Percentiles rank a stretch among this genome's conserved stretches.
These are phyloP conservation scores for Arizona elegans DNA, from an alignment of 2,113 vertebrate species.

Conservation along the genomic window DNA sequence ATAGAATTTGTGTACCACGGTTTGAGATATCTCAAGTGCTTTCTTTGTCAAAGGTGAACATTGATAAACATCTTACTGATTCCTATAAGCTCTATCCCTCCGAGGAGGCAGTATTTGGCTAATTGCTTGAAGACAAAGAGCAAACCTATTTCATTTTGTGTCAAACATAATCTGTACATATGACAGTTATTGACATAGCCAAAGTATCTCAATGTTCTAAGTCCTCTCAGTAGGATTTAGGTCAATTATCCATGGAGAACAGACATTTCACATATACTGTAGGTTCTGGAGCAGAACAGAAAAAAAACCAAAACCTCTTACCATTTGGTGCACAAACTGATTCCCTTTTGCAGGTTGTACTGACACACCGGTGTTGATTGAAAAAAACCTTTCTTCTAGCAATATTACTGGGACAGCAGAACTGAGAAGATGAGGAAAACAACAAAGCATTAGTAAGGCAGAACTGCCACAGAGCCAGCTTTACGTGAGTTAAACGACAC, in stretches of 20 bases:
- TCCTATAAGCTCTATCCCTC: background rate
- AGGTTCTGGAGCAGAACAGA: background rate
- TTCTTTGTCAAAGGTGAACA: background rate
- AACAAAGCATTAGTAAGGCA: constrained; percentile 6
- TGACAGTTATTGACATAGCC: background rate
- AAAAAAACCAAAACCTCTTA: background rate
- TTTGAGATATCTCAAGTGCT: no score
- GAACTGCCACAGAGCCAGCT: constrained; percentile 40
- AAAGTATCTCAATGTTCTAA: background rate
- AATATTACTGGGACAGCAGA: constrained; percentile 16
- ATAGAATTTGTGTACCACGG: background rate
- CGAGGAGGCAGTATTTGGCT: background rate
- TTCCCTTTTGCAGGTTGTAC: background rate
- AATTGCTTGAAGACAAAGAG: background rate
- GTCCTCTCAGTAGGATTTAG: background rate
- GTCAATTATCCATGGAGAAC: background rate
- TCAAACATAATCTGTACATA: background rate
- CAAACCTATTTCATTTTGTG: background rate
- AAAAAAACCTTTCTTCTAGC: constrained; percentile 1
- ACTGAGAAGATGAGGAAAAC: background rate
- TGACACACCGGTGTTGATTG: background rate
- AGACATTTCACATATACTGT: background rate
- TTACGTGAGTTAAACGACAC: constrained; percentile 35
- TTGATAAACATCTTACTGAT: background rate
- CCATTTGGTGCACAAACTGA: background rate